These are phyloP conservation scores for Callorhinus ursinus DNA, from an alignment of 2,113 vertebrate species.

Conservation along the genomic window DNA sequence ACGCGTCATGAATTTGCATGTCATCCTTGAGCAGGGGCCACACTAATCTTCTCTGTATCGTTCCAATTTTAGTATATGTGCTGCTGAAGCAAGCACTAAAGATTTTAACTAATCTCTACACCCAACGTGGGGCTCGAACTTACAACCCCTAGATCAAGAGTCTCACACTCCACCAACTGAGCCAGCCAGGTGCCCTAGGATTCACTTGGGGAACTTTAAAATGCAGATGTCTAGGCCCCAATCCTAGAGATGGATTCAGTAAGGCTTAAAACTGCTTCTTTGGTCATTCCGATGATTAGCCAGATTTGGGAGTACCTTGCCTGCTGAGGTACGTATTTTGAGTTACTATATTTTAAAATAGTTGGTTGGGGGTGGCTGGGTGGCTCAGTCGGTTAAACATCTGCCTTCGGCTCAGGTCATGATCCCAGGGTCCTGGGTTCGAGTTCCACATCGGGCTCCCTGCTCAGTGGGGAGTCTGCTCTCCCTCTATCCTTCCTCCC, in stretches of 20 bases:
- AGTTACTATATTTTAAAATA: not conserved
- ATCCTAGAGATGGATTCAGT: not conserved
- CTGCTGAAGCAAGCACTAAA: no score
- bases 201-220: not conserved
- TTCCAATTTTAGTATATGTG: no score
- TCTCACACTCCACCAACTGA: no score
- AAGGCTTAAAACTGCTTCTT: not conserved
- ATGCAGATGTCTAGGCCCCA: not conserved
- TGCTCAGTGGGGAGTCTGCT: not conserved
- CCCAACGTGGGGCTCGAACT: no score
- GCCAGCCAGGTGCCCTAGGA: no score
- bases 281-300: not conserved
- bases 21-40: no score
- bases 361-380: not conserved
- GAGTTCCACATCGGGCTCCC: no score
- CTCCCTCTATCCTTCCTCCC: not conserved
- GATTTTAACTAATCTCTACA: no score
- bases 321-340: not conserved
- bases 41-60: no score
- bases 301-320: not conserved
- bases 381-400: not conserved
- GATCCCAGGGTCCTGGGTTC: not conserved
- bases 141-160: no score
- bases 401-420: not conserved
- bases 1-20: no score